Conservation (phyloP, 2,797 vertebrate species). For the Thunnus albacares region DNA sequence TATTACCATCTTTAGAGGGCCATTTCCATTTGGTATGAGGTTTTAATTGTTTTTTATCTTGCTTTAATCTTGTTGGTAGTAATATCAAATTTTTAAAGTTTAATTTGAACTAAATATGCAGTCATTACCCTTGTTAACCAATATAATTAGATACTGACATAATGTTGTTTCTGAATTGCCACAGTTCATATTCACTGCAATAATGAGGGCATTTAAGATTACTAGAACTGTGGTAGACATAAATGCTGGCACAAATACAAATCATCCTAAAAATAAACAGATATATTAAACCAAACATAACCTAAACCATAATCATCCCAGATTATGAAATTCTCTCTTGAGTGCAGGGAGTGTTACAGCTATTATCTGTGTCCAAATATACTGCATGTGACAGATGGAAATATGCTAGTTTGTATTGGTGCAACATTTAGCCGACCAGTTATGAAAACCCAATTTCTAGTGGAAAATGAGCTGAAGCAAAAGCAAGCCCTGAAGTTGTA, state of each 20-base stretch:
- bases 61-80: slow-evolving; percentile 65
- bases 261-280: not conserved
- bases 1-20: slow-evolving; percentile 74
- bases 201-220: slow-evolving; percentile 29
- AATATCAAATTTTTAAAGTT: slow-evolving; percentile 33
- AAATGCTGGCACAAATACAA: slow-evolving; percentile 29
- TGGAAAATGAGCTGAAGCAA: slow-evolving; percentile 70
- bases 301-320: not conserved
- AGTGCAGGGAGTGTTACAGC: not conserved
- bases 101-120: slow-evolving; percentile 42
- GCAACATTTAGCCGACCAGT: slow-evolving; percentile 68
- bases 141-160: slow-evolving; percentile 43
- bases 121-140: slow-evolving; percentile 55
- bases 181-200: slow-evolving; percentile 35
- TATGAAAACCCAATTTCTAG: slow-evolving; percentile 72
- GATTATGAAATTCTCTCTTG: not conserved
- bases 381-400: not conserved
- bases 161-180: slow-evolving; percentile 31
- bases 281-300: not conserved
- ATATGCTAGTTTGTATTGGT: slow-evolving; percentile 38
- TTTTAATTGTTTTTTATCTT: slow-evolving; percentile 80
- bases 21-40: slow-evolving; percentile 65
- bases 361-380: slow-evolving; percentile 31
- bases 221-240: slow-evolving; percentile 5
- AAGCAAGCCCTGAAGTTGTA: slow-evolving; percentile 73